Evolutionary conservation across 2,797 vertebrate species (phyloP), one percentile per base, ranked within the genome.

Genomic region (Pipistrellus nathusii): DNA sequence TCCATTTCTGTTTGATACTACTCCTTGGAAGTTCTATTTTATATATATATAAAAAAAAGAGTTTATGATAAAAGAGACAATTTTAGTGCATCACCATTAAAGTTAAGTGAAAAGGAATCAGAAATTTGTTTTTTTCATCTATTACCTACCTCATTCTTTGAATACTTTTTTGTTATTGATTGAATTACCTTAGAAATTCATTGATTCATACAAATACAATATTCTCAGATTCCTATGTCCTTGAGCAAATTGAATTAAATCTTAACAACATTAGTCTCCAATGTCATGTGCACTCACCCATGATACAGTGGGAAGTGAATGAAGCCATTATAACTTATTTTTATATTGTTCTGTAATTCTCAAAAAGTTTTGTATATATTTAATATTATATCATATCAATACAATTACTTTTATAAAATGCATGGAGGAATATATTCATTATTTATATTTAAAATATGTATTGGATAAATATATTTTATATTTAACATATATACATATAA

Each of bases 1-100:
- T 8, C 12, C 76, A 20, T 57, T 90, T 59, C 20, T 85, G 1
- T 84, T 94, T 86, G 30, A 68, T 89, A 76, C 6, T 59, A 15
- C 44, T 76, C 35, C 27, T 62, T 91, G 25, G 46, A 73, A 89
- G 12, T 35, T 90, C 75, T 82, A 76, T 13, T 85, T 81, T 92
- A 35, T n/a, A n/a, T n/a, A n/a, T n/a, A n/a, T n/a, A n/a, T 46
- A 44, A 21, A 55, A 18, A 59, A 85, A 76, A 3, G 30, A 23
- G 82, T 76, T 13, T 90, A 20, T 38, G 5, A 3, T 48, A 30
- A 35, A 71, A 55, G 30, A 94, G 72, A 32, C 14, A 85, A 71
- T 4, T 69, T 59, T 44, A 80, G 11, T 30, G 10, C 85, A 44
- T 78, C 25, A 80, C 84, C 44, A 55, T 38, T 25, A 84, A 86